phyloP scores from a whole-genome alignment of 2,888 invertebrate genomes.

The Cheilosia pagana region DNA sequence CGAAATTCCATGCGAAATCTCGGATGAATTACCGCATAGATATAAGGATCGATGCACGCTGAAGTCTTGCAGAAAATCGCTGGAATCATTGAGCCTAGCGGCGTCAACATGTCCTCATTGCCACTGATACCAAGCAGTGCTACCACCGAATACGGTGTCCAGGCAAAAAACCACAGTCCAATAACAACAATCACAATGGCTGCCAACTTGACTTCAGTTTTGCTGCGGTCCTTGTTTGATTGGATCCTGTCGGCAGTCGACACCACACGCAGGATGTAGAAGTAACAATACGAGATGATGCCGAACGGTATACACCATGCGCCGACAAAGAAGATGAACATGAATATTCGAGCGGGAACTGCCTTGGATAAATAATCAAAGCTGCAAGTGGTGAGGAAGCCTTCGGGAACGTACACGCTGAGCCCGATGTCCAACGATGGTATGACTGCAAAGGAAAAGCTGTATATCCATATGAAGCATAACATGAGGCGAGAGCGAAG shows the following conservation, averaged over 20 bases:
- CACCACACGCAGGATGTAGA: conserved; percentile 88
- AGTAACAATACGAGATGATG: conserved; percentile 89
- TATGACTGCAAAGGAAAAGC: conserved; percentile 87
- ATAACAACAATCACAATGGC: conserved; percentile 88
- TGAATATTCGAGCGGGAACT: conserved; percentile 86
- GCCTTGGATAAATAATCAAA: conserved; percentile 92
- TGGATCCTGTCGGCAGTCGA: conserved; percentile 84
- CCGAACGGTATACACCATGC: conserved; percentile 90
- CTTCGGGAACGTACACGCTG: conserved; percentile 92
- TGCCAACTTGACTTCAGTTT: conserved; percentile 89
- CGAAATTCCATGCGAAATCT: conserved; percentile 87
- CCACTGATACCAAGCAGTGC: conserved; percentile 90
- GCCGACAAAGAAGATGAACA: conserved; percentile 89
- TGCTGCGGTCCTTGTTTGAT: conserved; percentile 86
- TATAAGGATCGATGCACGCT: conserved; percentile 91
- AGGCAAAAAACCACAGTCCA: conserved; percentile 90
- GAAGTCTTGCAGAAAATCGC: conserved; percentile 92
- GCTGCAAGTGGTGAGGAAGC: conserved; percentile 92
- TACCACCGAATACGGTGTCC: conserved; percentile 92
- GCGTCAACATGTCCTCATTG: conserved; percentile 87
- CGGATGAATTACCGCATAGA: conserved; percentile 92
- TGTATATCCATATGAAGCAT: conserved; percentile 89
- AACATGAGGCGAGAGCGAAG: conserved; percentile 86
- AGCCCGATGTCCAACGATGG: conserved; percentile 89
- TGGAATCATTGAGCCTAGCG: conserved; percentile 89